Base-by-base conservation (phyloP, 2,797 vertebrate species). In the Aeoliscus strigatus region DNA sequence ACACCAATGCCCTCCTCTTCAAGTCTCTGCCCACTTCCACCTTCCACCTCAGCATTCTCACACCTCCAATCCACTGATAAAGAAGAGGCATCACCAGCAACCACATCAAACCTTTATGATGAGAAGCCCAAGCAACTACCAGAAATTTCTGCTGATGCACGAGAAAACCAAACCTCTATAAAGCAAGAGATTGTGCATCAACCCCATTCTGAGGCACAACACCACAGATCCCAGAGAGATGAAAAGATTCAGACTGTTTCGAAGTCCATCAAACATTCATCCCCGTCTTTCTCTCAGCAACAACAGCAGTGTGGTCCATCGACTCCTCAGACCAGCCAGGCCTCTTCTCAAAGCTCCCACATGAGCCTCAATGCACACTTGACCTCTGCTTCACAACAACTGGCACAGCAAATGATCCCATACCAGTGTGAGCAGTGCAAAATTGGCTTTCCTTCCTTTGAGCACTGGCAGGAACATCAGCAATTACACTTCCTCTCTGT, bases 371-470 rank as follows among this genome's bases (percentile, higher is more conserved):
- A 93, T 71, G 70, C 92, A 46, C 93, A 96, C 60, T 88, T 96
- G 70, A 89, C 92, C 0, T 89, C 93, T 42, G 91, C 90, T 37
- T 88, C 93, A 61, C 94, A 96, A 51, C 87, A 90, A 67, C 90
- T 98, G 83, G 90, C 93, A 75, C 94, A 96, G 66, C 94, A 97
- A 75, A 87, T 99, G 76, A 94, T 98, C 75, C 94, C 89, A 0
- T 99, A 98, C 86, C 96, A 99, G 86, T 99, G 96, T 73, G 95
- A 99, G 77, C 96, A 99, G 82, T 98, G 96, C 76, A 98, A 99
- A 70, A 82, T 98, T 70, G 95, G 91, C 4, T 98, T 99, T 64
- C 95, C 96, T 15, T 97, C 96, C 1, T 98, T 98, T 39, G 95
- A 99, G 72, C 96, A 97, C 79, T 99, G 96, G 96, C 96, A 99